Base-by-base conservation (phyloP, 2,113 vertebrate genomes). In the Thunnus thynnus region DNA sequence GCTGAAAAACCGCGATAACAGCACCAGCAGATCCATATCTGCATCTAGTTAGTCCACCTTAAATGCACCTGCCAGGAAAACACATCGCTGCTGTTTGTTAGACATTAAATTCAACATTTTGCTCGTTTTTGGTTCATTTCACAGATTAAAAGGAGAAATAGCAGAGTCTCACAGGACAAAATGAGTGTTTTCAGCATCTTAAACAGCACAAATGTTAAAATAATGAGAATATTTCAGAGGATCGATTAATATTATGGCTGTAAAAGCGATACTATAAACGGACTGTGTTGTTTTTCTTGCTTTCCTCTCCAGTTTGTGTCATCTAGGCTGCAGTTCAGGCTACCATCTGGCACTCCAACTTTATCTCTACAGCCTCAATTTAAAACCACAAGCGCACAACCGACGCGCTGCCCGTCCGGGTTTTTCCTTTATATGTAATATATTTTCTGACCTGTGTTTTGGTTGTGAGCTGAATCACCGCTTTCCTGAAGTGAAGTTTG, bases 381-480 rank as follows among this genome's bases (percentile, higher is more conserved):
- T 46, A 70, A 66, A 16, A 41, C 20, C 78, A 5, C 52, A 63
- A 13, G 41, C 54, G 57, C 27, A 16, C 22, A 41, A 50, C 32
- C 22, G 56, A 51, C 75, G 46, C 58, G 55, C 48, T 17, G n/a
- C 3, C 1, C 22, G 5, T 10, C 4, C 0, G 2, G 55, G 2
- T 41, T 2, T 41, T 41, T 9, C 7, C 8, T 41, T 8, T 41
- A 41, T 41, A 41, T 41, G 7, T 1, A 41, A 41, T 41, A 7
- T 41, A 41, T 41, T 41, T 41, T 56, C 68, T 44, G 13, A 72
- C 98, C 98, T 99, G 98, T 0, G 98, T 98, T 91, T 96, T 97
- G 80, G 98, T 99, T 22, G 98, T 99, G 83, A 99, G 97, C 92
- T 99, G 98, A 76, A 99, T 98, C 83, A 99, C 98, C 30, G 98